Evolutionary conservation across 2,113 vertebrate genomes (phyloP), one percentile per base, ranked within the genome.

Genomic region (Ictalurus punctatus): DNA sequence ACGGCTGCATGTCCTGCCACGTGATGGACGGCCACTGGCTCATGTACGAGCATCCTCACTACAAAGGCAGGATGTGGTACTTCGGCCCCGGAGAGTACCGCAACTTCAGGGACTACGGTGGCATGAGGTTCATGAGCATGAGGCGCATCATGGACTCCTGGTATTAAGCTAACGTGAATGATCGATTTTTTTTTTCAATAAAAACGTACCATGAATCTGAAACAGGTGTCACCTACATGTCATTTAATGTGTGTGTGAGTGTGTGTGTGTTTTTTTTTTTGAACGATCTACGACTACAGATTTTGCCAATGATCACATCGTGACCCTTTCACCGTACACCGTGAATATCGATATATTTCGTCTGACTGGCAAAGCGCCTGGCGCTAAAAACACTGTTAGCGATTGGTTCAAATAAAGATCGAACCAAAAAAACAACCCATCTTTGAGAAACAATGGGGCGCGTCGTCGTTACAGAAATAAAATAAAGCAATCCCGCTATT

Each of bases 1-100:
- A 27, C 25, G 82, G 87, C 82, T 88, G 69, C 82, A 83, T 84
- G 90, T 94, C 93, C 71, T 93, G 92, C 89, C 76, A 92, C 27
- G 92, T 94, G 74, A 92, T 93, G 90, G 92, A 94, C 56, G 92
- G 93, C 63, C 92, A 94, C 86, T 94, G 93, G 93, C 89, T 91
- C 78, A 91, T 94, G 86, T 92, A 93, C 30, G 93, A 94, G 69
- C 88, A 89, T 37, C 90, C 92, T 78, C 84, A 92, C 89, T 93
- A 90, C 90, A 92, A 87, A 88, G 90, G 91, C 73, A 89, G 79
- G 87, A 88, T 87, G 90, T 84, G 84, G 83, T 93, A 92, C 90
- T 82, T 93, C 61, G 85, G 86, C 83, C 92, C 91, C 17, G 91
- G 91, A 30, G 92, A 93, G 90, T 92, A 93, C 89, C 89, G 88